Conservation (phyloP, 2,888 invertebrate species). For the Eurytoma californica region DNA sequence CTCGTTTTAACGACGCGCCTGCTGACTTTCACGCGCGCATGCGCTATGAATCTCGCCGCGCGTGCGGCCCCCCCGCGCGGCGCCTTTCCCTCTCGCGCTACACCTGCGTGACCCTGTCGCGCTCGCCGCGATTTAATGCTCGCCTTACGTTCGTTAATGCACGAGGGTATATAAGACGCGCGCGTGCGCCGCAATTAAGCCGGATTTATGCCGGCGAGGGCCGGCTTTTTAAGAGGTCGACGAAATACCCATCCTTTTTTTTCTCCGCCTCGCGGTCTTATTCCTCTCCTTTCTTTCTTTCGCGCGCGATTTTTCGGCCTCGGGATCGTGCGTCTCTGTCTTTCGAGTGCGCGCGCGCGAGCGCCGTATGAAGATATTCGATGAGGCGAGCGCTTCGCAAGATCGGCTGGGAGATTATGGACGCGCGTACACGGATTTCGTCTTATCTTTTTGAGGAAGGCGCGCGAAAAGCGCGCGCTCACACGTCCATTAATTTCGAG, state of each 20-base stretch:
- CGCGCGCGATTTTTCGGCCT: neutral
- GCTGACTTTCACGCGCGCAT: constrained; percentile 58
- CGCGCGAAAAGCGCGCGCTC: constrained; percentile 6
- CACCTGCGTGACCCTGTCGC: constrained; percentile 63
- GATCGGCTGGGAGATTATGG: constrained; percentile 50
- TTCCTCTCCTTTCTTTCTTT: constrained; percentile 16
- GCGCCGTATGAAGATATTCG: constrained; percentile 49
- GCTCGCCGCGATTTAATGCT: constrained; percentile 54
- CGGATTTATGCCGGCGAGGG: constrained; percentile 45
- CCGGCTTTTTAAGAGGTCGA: constrained; percentile 42
- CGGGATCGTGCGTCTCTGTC: neutral
- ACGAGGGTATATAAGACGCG: constrained; percentile 2
- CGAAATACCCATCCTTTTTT: constrained; percentile 31
- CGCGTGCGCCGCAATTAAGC: constrained; percentile 47
- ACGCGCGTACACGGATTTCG: constrained; percentile 46
- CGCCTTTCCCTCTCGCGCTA: constrained; percentile 52
- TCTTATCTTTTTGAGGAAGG: constrained; percentile 46
- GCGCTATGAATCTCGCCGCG: constrained; percentile 63
- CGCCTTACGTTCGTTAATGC: constrained; percentile 57
- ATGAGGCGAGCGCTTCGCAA: constrained; percentile 42
- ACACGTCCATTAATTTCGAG: constrained; percentile 49
- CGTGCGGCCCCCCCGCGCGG: constrained; percentile 58
- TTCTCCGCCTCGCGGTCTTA: neutral
- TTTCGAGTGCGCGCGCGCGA: neutral
- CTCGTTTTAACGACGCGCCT: constrained; percentile 32